Evolutionary conservation across 2,113 vertebrate genomes (phyloP).

Genomic region (Plectropomus leopardus): DNA sequence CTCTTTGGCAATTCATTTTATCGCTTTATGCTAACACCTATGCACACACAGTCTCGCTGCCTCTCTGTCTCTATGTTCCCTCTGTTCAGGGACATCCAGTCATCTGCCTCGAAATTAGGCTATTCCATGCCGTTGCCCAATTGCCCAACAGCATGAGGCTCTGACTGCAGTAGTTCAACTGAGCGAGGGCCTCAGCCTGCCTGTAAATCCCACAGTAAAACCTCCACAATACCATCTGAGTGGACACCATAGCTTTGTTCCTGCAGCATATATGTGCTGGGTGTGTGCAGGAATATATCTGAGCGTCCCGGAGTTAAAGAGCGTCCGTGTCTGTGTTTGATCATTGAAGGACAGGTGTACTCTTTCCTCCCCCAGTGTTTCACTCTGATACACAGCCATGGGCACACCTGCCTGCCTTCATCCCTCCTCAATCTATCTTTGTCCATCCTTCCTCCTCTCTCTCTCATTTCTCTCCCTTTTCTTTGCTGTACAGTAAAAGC

Average conservation of each 20-base stretch:
- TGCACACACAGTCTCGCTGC: slow-evolving; percentile 3
- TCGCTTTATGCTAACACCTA: slow-evolving; percentile 12
- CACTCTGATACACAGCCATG: slow-evolving; percentile 24
- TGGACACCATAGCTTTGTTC: slow-evolving; percentile 6
- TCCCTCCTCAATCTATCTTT: slow-evolving; percentile 10
- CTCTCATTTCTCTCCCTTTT: not conserved
- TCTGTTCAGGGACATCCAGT: slow-evolving; percentile 56
- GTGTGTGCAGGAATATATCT: not conserved
- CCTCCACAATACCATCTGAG: slow-evolving; percentile 33
- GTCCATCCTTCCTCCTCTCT: not conserved
- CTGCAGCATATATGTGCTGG: slow-evolving; percentile 12
- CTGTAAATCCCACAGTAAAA: slow-evolving; percentile 56
- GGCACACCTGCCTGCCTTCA: slow-evolving; percentile 32
- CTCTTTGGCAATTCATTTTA: slow-evolving; percentile 15
- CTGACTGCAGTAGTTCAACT: slow-evolving; percentile 48
- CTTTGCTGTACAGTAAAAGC: not conserved
- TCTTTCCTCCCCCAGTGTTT: slow-evolving; percentile 3
- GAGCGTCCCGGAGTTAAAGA: not conserved
- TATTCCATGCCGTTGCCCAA: slow-evolving; percentile 74
- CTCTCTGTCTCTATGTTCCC: slow-evolving; percentile 22
- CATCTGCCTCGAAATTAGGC: slow-evolving; percentile 73
- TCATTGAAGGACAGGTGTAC: slow-evolving; percentile 32
- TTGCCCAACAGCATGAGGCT: slow-evolving; percentile 70
- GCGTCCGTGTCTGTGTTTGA: slow-evolving; percentile 26
- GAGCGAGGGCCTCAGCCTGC: slow-evolving; percentile 42